Base-by-base conservation (phyloP, 2,797 vertebrate genomes). In the Falco naumanni region DNA sequence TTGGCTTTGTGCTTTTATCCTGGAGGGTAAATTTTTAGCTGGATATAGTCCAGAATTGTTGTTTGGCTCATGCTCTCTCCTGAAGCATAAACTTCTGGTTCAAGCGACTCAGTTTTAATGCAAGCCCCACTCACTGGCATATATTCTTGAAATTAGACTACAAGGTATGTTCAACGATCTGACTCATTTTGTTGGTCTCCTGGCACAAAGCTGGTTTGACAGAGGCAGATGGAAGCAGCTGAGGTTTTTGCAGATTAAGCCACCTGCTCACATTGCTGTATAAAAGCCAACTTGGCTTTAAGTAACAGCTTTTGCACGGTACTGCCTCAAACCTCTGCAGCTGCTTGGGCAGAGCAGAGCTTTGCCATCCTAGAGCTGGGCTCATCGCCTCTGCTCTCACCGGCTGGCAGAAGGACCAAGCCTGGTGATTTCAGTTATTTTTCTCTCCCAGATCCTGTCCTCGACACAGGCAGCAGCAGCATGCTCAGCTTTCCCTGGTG, bases 301-400 rank as follows among this genome's bases (percentile, higher is more conserved):
- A 9, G 11, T 48, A 43, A 14, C 33, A 65, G 39, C 28, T 69
- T 50, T 41, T 48, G 47, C 54, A 13, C 0, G 2, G 15, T 8
- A 10, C 33, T 50, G 41, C 34, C 31, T 75, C 76, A 66, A 14
- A 84, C 43, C 33, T 61, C 57, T 39, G 19, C 48, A 43, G 47
- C 13, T 0, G 0, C 4, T 3, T 34, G 37, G 31, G 48, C 64
- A 89, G 75, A 84, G 48, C 54, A 20, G 3, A 31, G 5, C 34
- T 91, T 59, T 71, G 28, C 41, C 41, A 7, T 11, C 33, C 19
- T 24, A 6, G 50, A 61, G 50, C 66, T 6, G 14, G 65, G 18
- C 28, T 85, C 0, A 0, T 1, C 3, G 31, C n/a, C 26, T 51
- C 37, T 1, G 1, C 57, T 43, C 15, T 66, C 19, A 48, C 13